These are phyloP conservation scores for Brachionus paranguensis DNA, from an alignment of 1,140 invertebrate genomes.

Conservation along the genomic window DNA sequence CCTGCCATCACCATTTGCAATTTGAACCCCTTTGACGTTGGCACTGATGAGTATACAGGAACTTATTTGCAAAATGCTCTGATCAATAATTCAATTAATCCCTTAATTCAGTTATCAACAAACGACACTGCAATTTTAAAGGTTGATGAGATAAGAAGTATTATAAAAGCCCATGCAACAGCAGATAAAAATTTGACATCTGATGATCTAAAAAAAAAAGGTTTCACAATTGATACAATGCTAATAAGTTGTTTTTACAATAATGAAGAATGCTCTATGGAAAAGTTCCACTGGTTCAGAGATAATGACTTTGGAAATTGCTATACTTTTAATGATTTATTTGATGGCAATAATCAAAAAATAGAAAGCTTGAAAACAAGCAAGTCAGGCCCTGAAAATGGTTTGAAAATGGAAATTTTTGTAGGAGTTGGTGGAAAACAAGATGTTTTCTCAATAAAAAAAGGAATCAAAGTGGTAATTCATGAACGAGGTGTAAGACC, in stretches of 20 bases:
- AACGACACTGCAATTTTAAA: neutral
- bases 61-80: neutral
- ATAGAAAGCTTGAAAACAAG: neutral
- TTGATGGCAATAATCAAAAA: neutral
- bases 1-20: slow-evolving; percentile 38
- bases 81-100: neutral
- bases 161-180: neutral
- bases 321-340: slow-evolving; percentile 33
- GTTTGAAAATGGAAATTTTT: slow-evolving; percentile 29
- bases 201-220: neutral
- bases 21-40: slow-evolving; percentile 1
- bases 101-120: neutral
- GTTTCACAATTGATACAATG: slow-evolving; percentile 28
- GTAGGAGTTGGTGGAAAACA: neutral
- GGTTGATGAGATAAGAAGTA: neutral
- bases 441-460: neutral
- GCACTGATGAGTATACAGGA: neutral
- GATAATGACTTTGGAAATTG: slow-evolving; percentile 32
- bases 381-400: slow-evolving; percentile 13
- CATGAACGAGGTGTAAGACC: neutral
- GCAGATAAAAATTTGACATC: neutral
- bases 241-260: slow-evolving; percentile 37
- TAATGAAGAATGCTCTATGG: neutral
- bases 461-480: neutral
- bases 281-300: neutral